Evolutionary conservation across 2,888 invertebrate species (phyloP).

Genomic region (Ametastegia equiseti): DNA sequence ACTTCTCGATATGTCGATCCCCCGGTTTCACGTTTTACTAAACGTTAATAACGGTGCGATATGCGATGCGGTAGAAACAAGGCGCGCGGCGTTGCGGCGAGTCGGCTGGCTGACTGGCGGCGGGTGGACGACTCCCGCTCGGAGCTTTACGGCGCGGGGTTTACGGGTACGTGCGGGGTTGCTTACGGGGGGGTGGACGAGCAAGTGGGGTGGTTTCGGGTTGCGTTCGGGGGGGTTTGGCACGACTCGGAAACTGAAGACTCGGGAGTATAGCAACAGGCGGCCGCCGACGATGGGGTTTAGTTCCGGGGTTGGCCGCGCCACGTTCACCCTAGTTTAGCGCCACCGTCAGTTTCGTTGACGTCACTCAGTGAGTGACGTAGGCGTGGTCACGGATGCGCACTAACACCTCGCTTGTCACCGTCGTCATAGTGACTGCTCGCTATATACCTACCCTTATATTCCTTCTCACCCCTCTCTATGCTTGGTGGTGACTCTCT

Average conservation of each 20-base stretch:
- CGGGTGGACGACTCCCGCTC: slow-evolving; percentile 68
- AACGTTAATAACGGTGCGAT: slow-evolving; percentile 28
- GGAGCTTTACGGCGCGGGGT: slow-evolving; percentile 56
- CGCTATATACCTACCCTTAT: slow-evolving; percentile 47
- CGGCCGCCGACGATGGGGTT: slow-evolving; percentile 61
- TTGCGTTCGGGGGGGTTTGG: slow-evolving; percentile 27
- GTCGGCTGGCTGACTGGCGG: slow-evolving; percentile 74
- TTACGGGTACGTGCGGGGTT: slow-evolving; percentile 57
- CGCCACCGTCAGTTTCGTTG: slow-evolving; percentile 66
- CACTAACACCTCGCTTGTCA: slow-evolving; percentile 74
- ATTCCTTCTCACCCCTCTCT: slow-evolving; percentile 51
- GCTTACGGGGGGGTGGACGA: slow-evolving; percentile 52
- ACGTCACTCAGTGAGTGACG: slow-evolving; percentile 73
- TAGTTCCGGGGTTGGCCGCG: slow-evolving; percentile 58
- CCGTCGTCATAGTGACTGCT: slow-evolving; percentile 74
- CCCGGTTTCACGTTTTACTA: slow-evolving; percentile 37
- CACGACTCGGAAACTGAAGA: slow-evolving; percentile 44
- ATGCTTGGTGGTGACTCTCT: slow-evolving; percentile 35
- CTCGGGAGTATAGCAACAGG: slow-evolving; percentile 71
- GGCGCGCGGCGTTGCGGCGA: slow-evolving; percentile 71
- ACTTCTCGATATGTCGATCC: slow-evolving; percentile 22
- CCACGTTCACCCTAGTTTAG: slow-evolving; percentile 66
- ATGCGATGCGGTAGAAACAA: slow-evolving; percentile 42
- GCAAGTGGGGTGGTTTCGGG: too few species aligned
- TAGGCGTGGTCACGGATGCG: slow-evolving; percentile 76